These are phyloP conservation scores for Paralvinella palmiformis DNA, from an alignment of 1,140 invertebrate species.

Conservation along the genomic window DNA sequence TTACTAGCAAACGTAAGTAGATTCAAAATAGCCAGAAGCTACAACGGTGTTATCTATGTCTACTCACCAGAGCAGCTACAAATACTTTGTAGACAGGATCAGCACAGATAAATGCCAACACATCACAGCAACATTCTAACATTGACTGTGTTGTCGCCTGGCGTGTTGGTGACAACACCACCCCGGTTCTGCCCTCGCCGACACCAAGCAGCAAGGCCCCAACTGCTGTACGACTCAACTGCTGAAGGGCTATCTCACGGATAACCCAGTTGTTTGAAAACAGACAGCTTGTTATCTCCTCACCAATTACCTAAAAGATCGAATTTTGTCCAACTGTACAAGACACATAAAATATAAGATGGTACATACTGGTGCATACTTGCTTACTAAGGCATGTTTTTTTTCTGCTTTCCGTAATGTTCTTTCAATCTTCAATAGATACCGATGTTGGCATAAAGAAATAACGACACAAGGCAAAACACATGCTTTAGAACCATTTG, in stretches of 20 bases:
- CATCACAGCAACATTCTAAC: constrained; percentile 43
- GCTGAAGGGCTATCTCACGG: constrained; percentile 48
- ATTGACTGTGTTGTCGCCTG: constrained; percentile 34
- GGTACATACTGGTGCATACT: too few relatives aligned
- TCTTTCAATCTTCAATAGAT: too few relatives aligned
- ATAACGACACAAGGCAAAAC: too few relatives aligned
- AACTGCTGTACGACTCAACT: constrained; percentile 42
- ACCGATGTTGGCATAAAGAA: too few relatives aligned
- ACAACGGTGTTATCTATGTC: too few relatives aligned
- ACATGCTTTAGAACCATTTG: too few relatives aligned
- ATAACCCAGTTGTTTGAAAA: constrained; percentile 52
- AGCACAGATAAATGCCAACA: constrained; percentile 48
- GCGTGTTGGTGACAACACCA: constrained; percentile 28
- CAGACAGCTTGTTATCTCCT: constrained; percentile 48
- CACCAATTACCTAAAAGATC: constrained; percentile 43
- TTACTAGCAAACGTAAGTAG: too few relatives aligned
- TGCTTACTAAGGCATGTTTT: too few relatives aligned
- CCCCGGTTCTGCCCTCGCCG: constrained; percentile 33
- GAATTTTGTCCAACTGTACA: too few relatives aligned
- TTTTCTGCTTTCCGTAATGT: too few relatives aligned
- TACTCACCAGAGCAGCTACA: constrained; percentile 49
- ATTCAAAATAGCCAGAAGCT: too few relatives aligned
- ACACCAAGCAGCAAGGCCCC: constrained; percentile 32
- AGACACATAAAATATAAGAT: too few relatives aligned
- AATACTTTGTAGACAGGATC: constrained; percentile 55